Percentiles rank a stretch among this genome's conserved stretches.
Evolutionary conservation across 2,113 vertebrate genomes (phyloP).

Genomic region (Trematocara marginatum): DNA sequence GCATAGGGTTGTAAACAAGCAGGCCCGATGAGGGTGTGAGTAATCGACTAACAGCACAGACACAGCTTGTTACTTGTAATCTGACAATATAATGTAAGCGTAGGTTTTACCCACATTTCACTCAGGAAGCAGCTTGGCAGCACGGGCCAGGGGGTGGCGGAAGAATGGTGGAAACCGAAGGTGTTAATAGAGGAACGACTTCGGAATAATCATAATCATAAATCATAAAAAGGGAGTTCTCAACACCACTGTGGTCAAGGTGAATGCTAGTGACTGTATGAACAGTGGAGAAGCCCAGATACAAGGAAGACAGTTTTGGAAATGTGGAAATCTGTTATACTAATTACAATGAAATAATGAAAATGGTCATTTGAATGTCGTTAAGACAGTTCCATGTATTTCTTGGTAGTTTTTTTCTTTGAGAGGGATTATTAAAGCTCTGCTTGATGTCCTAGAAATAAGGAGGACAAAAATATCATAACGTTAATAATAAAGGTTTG

Average conservation of each 20-base stretch:
- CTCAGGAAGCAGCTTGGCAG: not conserved
- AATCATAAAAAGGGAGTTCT: not conserved
- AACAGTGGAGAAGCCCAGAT: not conserved
- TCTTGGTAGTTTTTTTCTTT: not conserved
- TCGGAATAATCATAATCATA: no score
- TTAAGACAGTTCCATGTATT: not conserved
- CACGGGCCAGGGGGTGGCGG: not conserved
- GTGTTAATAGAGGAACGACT: not conserved
- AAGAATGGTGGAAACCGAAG: not conserved
- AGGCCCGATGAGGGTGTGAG: not conserved
- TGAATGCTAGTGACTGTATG: not conserved
- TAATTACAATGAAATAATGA: not conserved
- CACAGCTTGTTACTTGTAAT: not conserved
- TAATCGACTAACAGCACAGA: not conserved
- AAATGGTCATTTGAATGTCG: not conserved
- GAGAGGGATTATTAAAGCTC: not conserved
- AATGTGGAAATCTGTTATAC: not conserved
- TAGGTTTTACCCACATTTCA: not conserved
- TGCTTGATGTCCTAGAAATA: not conserved
- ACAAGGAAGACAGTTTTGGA: not conserved
- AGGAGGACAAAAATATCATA: not conserved
- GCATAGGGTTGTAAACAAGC: not conserved
- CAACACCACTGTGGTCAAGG: not conserved
- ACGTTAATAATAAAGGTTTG: not conserved
- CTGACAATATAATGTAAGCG: not conserved